Base-by-base conservation (phyloP, 2,797 vertebrate genomes). In the Tapera naevia region DNA sequence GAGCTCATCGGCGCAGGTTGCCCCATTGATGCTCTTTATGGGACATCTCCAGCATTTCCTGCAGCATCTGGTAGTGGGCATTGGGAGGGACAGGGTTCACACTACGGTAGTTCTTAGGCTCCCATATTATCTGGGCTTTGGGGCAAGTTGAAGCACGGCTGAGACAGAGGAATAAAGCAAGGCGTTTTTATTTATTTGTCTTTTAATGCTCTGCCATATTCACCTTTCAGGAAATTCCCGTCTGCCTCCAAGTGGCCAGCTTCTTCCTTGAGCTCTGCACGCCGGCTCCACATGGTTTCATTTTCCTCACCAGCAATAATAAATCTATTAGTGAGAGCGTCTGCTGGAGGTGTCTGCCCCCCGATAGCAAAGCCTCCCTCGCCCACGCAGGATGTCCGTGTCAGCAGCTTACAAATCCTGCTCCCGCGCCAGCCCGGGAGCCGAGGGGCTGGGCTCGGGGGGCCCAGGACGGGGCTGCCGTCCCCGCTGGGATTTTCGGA, bases 221-320 rank as follows among this genome's bases (percentile, higher is more conserved):
- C 94, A 96, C 93, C 91, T 94, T 87, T 78, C 91, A 95, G 96
- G 95, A 97, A 94, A 93, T 96, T 89, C 96, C 96, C 54, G 39
- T 96, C 95, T 95, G 92, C 91, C 76, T 86, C 48, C 75, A 1
- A 33, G 67, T 37, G 62, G 81, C 81, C 51, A n/a, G 79, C 65
- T 62, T 27, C 75, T 94, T 46, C 67, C 78, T 51, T 13, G 39
- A 74, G 75, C 83, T 74, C 37, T 6, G 73, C 65, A 2, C 60
- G 4, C 53, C 6, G 32, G 88, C 89, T 91, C 61, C 93, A 94
- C 93, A 88, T 89, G 93, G 90, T 76, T 94, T 95, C 80, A 2
- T n/a, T 94, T 92, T 61, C 89, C 93, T 91, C 74, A 21, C 28
- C 86, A 86, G 91, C 71, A 48, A 82, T 56, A 84, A 94, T 91